A percentile compares a stretch with the other conserved stretches of the same genome.
Evolutionary conservation across 2,888 invertebrate genomes (phyloP).

Genomic region (Brachypalpus laphriformis): DNA sequence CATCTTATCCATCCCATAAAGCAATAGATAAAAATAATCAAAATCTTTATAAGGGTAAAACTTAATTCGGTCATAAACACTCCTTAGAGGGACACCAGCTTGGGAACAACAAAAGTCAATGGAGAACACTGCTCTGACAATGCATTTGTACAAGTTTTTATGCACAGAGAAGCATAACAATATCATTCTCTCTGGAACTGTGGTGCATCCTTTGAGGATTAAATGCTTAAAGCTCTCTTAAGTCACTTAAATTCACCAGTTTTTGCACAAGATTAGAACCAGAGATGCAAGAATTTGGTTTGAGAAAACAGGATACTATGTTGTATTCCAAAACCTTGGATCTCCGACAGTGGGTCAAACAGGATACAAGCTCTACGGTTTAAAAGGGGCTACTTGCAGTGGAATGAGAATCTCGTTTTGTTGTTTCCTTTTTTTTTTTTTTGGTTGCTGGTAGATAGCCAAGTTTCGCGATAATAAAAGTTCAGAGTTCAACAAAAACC

Average conservation of each 20-base stretch:
- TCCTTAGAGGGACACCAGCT: background rate
- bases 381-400: too few species aligned
- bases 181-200: background rate
- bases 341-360: background rate
- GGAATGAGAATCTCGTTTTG: background rate
- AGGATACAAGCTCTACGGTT: background rate
- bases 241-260: background rate
- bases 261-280: background rate
- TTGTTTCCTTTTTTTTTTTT: background rate
- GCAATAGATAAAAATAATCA: too few species aligned
- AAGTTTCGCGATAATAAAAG: constrained; percentile 1
- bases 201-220: constrained; percentile 2
- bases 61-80: background rate
- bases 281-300: background rate
- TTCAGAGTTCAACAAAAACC: background rate
- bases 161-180: background rate
- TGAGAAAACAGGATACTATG: background rate
- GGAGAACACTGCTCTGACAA: background rate
- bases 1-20: background rate
- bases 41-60: background rate
- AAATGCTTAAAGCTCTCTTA: constrained; percentile 20
- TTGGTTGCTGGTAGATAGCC: background rate
- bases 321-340: background rate
- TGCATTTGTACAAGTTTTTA: background rate
- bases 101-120: background rate